Base-by-base conservation (phyloP, 2,888 invertebrate species). In the Pandemis corylana region DNA sequence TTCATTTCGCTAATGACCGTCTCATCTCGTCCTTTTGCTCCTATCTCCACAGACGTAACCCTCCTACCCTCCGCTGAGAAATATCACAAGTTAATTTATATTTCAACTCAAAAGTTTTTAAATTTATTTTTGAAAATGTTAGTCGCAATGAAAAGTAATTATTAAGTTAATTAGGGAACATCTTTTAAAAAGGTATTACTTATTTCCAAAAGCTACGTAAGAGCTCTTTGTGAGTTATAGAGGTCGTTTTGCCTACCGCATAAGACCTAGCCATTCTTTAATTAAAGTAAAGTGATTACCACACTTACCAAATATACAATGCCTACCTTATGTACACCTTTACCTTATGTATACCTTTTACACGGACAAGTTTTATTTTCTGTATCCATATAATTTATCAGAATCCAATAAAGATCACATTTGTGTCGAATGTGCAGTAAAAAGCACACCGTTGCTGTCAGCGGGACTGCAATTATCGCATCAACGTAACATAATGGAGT, bases 1-100 rank as follows among this genome's bases (percentile, higher is more conserved):
- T 94, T 90, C 87, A 93, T 93, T 91, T 84, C 86, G 88, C 90
- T 93, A 93, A 93, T 92, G 92, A 90, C 90, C 88, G 83, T 81
- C 86, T 85, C 87, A 81, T 84, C 85, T 89, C 87, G 81, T 87
- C 88, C 85, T 88, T 85, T 83, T 80, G 80, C 80, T 79, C 77
- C 85, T 83, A 85, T 87, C 84, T 85, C n/a, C 13, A 76, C 75
- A 75, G 72, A 64, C 51, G 12, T 59, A 64, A 36, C 67, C 64
- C 67, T 67, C 63, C 67, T 59, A 73, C 53, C 65, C 59, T 63
- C 42, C 20, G 44, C 70, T 53, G 42, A 59, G 68, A 65, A 77
- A 76, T 76, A 80, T 78, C 77, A 72, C 79, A 79, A 80, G 80
- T 80, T 77, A 83, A 81, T 82, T 82, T 82, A 79, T 77, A 78